Base-by-base conservation (phyloP, 37 sponge, comb jelly and placozoan genomes). In the Halisarca cf. caerulea region DNA sequence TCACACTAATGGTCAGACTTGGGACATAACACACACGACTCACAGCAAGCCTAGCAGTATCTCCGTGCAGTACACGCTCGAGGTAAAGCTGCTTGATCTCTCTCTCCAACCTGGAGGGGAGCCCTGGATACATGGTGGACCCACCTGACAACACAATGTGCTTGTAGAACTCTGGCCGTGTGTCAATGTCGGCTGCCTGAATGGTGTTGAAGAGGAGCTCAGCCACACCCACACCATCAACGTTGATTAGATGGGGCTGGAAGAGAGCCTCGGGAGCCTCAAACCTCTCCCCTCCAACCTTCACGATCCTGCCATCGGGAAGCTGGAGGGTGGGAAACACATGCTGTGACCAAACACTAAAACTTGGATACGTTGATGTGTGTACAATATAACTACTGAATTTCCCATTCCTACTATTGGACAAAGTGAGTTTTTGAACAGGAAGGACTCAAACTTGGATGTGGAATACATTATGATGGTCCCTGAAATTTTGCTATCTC, bases 61-160 rank as follows among this genome's bases (percentile, higher is more conserved):
- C 90, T 69, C 99, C 99, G 75, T 96, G 96, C 69, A 99, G 92
- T 3, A 95, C 96, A 45, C 97, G 87, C 83, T 95, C 97, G 64
- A 99, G 80, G 82, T 99, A 99, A 37, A 99, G 91, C 92, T 99
- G 99, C 82, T 99, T 99, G 64, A 99, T 95, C 66, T 99, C 99
- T 51, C 99, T 75, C 88, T 99, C 99, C 78, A 99, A 86, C 9
- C 99, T 86, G 43, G 97, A 96, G 45, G 99, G 99, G 1, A 99
- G 91, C 1, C 99, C 99, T 8, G 99, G 99, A 83, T 99, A 99
- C 99, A 99, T 99, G 73, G 99, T 99, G 64, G 96, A 91, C 28
- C 99, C 99, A 15, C 99, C 99, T 20, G 95, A 94, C 51, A 99
- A 86, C 0, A 99, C 99, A 80, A 99, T 99, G 89, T 99, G 99